phyloP scores from a whole-genome alignment of 2,888 invertebrate species.

The Protophormia terraenovae region DNA sequence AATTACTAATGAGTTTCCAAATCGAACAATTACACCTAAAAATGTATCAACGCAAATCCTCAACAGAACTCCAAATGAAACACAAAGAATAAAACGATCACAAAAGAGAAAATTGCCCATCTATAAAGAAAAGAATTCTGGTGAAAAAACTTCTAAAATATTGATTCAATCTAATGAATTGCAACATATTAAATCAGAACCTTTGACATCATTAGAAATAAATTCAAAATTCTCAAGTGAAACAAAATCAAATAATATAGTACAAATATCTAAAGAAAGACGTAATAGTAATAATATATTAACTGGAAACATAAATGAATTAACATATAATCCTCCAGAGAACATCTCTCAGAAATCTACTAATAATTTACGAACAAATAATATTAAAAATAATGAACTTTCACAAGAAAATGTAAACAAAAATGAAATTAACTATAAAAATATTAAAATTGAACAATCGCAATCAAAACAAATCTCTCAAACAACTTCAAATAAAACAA shows the following conservation, averaged over 20 bases:
- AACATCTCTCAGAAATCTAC: no score
- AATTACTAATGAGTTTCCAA: no score
- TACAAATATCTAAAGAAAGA: background rate
- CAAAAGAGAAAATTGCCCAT: background rate
- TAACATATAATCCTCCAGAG: no score
- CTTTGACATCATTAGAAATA: background rate
- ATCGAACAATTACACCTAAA: no score
- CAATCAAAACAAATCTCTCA: background rate
- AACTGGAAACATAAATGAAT: no score
- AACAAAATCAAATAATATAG: background rate
- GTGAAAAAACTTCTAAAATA: background rate
- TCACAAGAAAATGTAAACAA: background rate
- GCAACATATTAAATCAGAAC: background rate
- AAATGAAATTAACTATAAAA: background rate
- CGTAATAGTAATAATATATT: no score
- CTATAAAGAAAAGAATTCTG: background rate
- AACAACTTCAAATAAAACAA: background rate
- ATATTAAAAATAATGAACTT: background rate
- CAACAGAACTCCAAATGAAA: no score
- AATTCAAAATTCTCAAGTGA: background rate
- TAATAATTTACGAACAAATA: no score
- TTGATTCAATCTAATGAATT: background rate
- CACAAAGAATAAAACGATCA: background rate
- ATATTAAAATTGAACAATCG: background rate
- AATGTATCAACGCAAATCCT: no score